Evolutionary conservation across 2,113 vertebrate genomes (phyloP).

Genomic region (Neomonachus schauinslandi): DNA sequence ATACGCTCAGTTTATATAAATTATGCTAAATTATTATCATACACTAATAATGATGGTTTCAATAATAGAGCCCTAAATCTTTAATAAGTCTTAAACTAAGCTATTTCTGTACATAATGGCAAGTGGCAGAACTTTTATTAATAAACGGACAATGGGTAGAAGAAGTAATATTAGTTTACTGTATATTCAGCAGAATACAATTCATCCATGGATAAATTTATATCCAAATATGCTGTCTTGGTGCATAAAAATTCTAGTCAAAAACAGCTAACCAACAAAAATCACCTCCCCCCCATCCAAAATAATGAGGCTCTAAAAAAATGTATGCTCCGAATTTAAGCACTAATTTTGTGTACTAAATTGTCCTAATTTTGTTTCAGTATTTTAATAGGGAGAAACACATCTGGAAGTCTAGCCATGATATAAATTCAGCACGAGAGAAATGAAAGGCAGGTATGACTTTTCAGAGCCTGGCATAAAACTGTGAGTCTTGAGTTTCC

Average conservation of each 20-base stretch:
- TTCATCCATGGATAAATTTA: constrained; percentile 69
- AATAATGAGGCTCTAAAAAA: constrained; percentile 56
- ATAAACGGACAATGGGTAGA: constrained; percentile 78
- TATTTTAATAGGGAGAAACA: constrained; percentile 36
- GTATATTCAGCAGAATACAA: constrained; percentile 77
- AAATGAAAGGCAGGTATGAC: not conserved
- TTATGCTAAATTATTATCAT: constrained; percentile 82
- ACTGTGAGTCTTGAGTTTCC: not conserved
- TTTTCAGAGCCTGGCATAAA: not conserved
- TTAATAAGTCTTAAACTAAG: constrained; percentile 82
- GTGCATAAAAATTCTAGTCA: constrained; percentile 10
- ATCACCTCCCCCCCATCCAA: not conserved
- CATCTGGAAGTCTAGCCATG: not conserved
- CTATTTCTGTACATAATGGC: constrained; percentile 80
- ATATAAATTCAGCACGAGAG: not conserved
- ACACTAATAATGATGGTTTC: constrained; percentile 84
- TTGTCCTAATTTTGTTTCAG: constrained; percentile 26
- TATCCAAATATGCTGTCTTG: constrained; percentile 79
- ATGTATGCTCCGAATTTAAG: constrained; percentile 71
- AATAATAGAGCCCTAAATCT: constrained; percentile 82
- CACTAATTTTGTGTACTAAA: not conserved
- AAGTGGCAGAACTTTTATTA: constrained; percentile 82
- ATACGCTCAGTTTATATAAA: constrained; percentile 77
- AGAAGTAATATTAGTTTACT: constrained; percentile 81
- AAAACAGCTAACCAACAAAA: constrained; percentile 36